Evolutionary conservation across 1,140 invertebrate genomes (phyloP).

Genomic region (Triops cancriformis): DNA sequence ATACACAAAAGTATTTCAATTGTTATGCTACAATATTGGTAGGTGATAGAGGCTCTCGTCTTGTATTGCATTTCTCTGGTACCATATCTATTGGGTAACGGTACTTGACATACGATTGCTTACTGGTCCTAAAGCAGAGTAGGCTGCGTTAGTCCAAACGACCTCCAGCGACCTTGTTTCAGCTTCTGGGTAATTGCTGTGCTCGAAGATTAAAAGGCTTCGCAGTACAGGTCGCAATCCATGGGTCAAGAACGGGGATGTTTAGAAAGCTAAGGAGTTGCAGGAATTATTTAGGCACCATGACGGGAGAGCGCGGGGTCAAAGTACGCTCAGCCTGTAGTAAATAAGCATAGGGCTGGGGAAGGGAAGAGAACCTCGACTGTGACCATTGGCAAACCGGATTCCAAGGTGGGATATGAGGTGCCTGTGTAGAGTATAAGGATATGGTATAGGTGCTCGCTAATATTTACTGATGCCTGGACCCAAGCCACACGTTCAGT

Average conservation of each 20-base stretch:
- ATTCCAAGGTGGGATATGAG: background rate
- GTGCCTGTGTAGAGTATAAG: background rate
- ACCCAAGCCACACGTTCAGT: background rate
- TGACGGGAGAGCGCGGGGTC: background rate
- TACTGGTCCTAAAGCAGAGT: no score
- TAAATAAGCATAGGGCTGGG: background rate
- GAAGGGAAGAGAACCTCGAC: background rate
- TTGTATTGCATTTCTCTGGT: no score
- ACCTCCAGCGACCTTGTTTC: no score
- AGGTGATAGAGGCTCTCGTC: no score
- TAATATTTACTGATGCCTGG: background rate
- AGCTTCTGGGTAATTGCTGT: background rate
- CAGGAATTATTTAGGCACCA: background rate
- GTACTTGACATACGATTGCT: no score
- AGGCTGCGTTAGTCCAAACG: no score
- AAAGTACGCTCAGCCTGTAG: background rate
- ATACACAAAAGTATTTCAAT: no score
- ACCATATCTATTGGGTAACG: no score
- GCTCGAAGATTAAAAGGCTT: background rate
- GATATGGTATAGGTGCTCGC: background rate
- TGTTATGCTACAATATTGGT: no score
- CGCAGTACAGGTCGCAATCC: background rate
- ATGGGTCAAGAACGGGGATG: background rate
- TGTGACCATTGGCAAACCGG: conserved; percentile 12
- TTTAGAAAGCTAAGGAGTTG: background rate